These are phyloP conservation scores for Gobio gobio DNA, from an alignment of 2,113 vertebrate genomes.

Conservation along the genomic window DNA sequence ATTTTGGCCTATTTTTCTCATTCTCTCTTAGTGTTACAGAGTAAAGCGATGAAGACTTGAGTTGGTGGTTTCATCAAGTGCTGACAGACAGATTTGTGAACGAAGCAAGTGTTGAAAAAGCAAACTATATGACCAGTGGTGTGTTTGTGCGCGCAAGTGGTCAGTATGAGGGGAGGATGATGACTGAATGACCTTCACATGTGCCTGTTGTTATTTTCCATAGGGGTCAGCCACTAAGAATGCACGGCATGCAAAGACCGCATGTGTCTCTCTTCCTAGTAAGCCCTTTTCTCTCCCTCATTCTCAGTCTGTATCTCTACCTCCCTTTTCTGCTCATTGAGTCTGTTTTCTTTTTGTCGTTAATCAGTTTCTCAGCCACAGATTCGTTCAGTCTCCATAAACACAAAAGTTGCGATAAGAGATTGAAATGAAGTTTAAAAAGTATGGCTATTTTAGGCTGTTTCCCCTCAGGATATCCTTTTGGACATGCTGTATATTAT, in stretches of 20 bases:
- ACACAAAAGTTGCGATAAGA: not conserved
- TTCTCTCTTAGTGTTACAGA: not conserved
- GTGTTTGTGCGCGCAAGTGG: not conserved
- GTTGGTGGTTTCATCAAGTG: not conserved
- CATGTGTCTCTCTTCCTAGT: constrained; percentile 58
- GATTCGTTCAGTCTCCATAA: constrained; percentile 7
- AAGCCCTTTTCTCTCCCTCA: constrained; percentile 45
- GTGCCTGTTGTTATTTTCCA: constrained; percentile 75
- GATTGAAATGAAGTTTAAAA: constrained; percentile 45
- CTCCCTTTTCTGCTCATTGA: constrained; percentile 24
- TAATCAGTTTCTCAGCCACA: constrained; percentile 42
- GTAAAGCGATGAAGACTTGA: not conserved
- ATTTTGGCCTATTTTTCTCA: not conserved
- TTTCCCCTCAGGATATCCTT: constrained; percentile 73
- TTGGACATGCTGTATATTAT: constrained; percentile 61
- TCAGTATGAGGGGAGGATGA: constrained; percentile 13
- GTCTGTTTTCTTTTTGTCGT: not conserved
- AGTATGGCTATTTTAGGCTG: constrained; percentile 65
- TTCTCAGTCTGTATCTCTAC: constrained; percentile 44
- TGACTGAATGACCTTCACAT: constrained; percentile 68
- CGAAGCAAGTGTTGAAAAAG: not conserved
- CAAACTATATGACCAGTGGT: not conserved
- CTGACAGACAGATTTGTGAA: constrained; percentile 3
- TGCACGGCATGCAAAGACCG: constrained; percentile 69
- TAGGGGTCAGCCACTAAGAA: constrained; percentile 77